Evolutionary conservation across 2,797 vertebrate species (phyloP), one percentile per base, ranked within the genome.

Genomic region (Helarctos malayanus): DNA sequence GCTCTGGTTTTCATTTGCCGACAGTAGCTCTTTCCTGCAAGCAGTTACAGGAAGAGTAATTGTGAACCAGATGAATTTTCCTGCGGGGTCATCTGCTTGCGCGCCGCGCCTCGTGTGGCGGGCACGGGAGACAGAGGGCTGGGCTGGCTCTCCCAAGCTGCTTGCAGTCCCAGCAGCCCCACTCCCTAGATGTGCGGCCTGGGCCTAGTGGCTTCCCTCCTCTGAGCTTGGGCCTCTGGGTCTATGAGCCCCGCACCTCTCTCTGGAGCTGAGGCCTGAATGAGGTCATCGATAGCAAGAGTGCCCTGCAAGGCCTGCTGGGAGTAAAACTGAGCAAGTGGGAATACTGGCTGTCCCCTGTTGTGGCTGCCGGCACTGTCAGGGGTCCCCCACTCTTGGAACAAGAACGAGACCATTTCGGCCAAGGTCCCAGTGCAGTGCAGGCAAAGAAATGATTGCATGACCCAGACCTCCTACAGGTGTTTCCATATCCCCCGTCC

Each of bases 401-500:
- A 2, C 18, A 2, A 45, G 32, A 29, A 27, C 23, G 7, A 56
- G 54, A 23, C 21, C 65, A 21, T 73, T 41, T 32, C 32, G 25
- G 29, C 78, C 18, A 18, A 56, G 57, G 57, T 29, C 25, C 83
- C 45, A 23, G 21, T 52, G 38, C 57, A 32, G 35, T 8, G 1
- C 35, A 21, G 3, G 75, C 47, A 16, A 25, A 35, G 80, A 47
- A 41, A 49, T 0, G 1, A 16, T 4, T 7, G 2, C 27, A 27
- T 32, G 1, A 3, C 38, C n/a, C 7, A 3, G 27, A 10, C 61
- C 54, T 83, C 47, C 7, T 32, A 41, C 69, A 8, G 21, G 54
- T 18, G 71, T n/a, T 23, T 61, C 47, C 0, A 32, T 2, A 5
- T 1, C 6, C 18, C 59, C 19, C 32, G 1, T 1, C 11, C 1